phyloP scores from a whole-genome alignment of 2,888 invertebrate genomes.

The Luperina testacea region DNA sequence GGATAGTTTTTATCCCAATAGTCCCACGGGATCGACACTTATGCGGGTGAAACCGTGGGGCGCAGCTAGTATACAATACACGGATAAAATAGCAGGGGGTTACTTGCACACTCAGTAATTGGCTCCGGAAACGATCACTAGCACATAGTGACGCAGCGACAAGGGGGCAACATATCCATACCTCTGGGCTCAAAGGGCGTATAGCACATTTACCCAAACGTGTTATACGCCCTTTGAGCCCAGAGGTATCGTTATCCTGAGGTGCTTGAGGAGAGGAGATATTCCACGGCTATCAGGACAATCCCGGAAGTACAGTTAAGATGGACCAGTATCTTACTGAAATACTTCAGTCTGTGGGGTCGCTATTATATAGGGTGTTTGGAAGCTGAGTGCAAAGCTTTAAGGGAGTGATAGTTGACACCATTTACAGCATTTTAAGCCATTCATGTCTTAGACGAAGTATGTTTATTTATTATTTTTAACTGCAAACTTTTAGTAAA shows the following conservation, averaged over 20 bases:
- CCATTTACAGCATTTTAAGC: too few species aligned
- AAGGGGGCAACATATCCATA: not conserved
- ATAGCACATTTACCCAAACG: too few species aligned
- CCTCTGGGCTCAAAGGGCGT: too few species aligned
- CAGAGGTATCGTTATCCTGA: not conserved
- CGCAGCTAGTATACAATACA: not conserved
- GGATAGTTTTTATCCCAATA: too few species aligned
- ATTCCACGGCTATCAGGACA: not conserved
- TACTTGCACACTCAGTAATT: not conserved
- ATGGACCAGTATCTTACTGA: not conserved
- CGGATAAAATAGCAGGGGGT: not conserved
- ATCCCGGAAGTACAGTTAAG: not conserved
- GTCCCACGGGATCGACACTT: too few species aligned
- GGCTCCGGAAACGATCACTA: not conserved
- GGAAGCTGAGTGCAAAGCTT: too few species aligned
- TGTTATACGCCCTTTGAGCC: too few species aligned
- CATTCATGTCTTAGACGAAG: too few species aligned
- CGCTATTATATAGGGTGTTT: not conserved
- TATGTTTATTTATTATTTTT: too few species aligned
- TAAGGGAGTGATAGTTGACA: too few species aligned
- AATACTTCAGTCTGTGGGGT: not conserved
- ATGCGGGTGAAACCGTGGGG: too few species aligned
- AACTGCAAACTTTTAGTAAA: too few species aligned
- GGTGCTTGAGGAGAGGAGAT: not conserved
- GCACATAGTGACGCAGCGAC: not conserved